Conservation (phyloP, 1,140 invertebrate genomes). For the Diachasmimorpha longicaudata region DNA sequence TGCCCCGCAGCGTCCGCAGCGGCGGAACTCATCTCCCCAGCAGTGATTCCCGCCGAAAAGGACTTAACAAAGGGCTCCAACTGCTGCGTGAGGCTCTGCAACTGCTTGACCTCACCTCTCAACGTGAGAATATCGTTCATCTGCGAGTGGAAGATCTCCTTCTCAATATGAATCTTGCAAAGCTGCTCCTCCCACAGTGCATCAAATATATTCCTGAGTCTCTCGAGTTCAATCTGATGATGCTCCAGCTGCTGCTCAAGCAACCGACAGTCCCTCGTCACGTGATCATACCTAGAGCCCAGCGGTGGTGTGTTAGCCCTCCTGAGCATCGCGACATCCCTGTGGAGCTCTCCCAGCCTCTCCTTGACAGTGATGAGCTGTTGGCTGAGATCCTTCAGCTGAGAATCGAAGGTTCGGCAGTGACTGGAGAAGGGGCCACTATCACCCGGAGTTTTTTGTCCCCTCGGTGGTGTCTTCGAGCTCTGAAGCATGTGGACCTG, state of each 20-base stretch:
- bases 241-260: slow-evolving; percentile 70
- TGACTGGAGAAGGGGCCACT: slow-evolving; percentile 70
- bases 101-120: slow-evolving; percentile 71
- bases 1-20: slow-evolving; percentile 51
- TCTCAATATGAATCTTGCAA: slow-evolving; percentile 72
- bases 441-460: slow-evolving; percentile 30
- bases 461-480: slow-evolving; percentile 33
- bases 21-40: slow-evolving; percentile 51
- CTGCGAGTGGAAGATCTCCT: slow-evolving; percentile 72
- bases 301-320: slow-evolving; percentile 68
- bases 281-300: slow-evolving; percentile 65
- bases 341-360: slow-evolving; percentile 69
- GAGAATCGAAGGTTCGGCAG: slow-evolving; percentile 70
- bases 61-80: slow-evolving; percentile 71
- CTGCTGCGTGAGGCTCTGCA: slow-evolving; percentile 69
- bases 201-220: slow-evolving; percentile 68
- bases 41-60: slow-evolving; percentile 57
- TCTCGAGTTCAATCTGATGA: slow-evolving; percentile 70
- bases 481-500: slow-evolving; percentile 41
- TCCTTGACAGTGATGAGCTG: slow-evolving; percentile 71
- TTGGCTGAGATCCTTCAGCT: slow-evolving; percentile 70
- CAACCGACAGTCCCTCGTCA: slow-evolving; percentile 68
- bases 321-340: slow-evolving; percentile 66
- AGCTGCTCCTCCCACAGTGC: slow-evolving; percentile 74
- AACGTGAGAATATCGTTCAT: slow-evolving; percentile 72